Evolutionary conservation across 2,888 invertebrate species (phyloP).

Genomic region (Dysmachus trigonus): DNA sequence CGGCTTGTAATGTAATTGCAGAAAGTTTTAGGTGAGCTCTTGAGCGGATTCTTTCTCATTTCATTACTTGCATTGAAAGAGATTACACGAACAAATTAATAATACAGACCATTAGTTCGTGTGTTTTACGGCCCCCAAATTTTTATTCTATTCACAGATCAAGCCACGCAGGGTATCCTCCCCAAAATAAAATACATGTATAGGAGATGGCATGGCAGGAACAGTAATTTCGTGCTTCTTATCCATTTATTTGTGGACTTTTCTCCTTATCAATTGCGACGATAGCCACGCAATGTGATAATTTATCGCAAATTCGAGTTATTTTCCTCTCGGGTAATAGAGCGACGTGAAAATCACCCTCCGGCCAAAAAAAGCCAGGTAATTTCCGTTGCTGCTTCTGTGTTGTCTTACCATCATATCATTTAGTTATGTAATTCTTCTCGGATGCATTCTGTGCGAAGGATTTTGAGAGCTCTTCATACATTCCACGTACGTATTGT

Average conservation of each 20-base stretch:
- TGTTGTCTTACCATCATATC: background rate
- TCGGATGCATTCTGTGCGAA: background rate
- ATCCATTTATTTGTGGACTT: conserved; percentile 14
- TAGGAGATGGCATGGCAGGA: background rate
- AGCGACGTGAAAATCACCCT: conserved; percentile 20
- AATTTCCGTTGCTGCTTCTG: background rate
- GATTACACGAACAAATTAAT: conserved; percentile 14
- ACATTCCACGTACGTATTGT: conserved; percentile 5
- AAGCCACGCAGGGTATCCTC: background rate
- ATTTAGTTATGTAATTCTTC: background rate
- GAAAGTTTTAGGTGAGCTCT: too few relatives aligned
- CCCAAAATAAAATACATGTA: background rate
- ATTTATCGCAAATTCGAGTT: conserved; percentile 31
- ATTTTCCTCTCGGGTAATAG: conserved; percentile 24
- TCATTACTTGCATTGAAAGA: conserved; percentile 2
- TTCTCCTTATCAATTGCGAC: conserved; percentile 28
- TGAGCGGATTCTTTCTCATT: background rate
- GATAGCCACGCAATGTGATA: conserved; percentile 14
- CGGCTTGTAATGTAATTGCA: too few relatives aligned
- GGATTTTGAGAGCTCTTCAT: conserved; percentile 3
- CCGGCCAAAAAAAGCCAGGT: background rate
- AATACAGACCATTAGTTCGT: background rate
- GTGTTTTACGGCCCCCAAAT: background rate
- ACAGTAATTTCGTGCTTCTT: conserved; percentile 12
- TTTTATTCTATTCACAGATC: background rate